phyloP scores from a whole-genome alignment of 2,113 vertebrate genomes.

The Sinocyclocheilus rhinocerous region DNA sequence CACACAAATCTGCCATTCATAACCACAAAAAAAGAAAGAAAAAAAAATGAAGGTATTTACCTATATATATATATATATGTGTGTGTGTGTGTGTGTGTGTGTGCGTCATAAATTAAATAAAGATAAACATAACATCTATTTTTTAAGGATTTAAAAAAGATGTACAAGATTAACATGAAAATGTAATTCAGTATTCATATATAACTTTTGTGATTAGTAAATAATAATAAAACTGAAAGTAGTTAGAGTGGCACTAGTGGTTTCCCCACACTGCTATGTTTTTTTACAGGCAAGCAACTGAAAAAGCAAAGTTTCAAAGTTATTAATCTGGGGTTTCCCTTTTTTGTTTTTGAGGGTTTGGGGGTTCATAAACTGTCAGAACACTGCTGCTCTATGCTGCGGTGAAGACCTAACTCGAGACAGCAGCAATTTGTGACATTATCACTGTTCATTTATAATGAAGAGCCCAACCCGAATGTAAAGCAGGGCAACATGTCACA shows the following conservation, averaged over 20 bases:
- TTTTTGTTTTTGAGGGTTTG: not conserved
- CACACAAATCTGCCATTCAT: too few relatives aligned
- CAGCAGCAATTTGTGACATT: constrained; percentile 59
- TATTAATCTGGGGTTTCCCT: not conserved
- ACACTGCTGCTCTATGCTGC: not conserved
- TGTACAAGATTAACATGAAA: too few relatives aligned
- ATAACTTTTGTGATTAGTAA: too few relatives aligned
- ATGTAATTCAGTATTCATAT: too few relatives aligned
- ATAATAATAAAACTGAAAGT: too few relatives aligned
- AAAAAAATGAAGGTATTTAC: too few relatives aligned
- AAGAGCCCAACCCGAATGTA: constrained; percentile 59
- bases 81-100: too few relatives aligned
- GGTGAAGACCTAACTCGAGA: constrained; percentile 27
- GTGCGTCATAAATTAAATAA: too few relatives aligned
- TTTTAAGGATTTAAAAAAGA: too few relatives aligned
- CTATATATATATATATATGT: too few relatives aligned
- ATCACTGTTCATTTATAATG: constrained; percentile 60
- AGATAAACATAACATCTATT: too few relatives aligned
- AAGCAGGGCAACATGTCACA: constrained; percentile 71
- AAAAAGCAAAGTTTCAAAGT: not conserved
- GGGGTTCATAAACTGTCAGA: not conserved
- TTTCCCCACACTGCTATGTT: not conserved
- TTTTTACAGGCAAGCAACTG: not conserved
- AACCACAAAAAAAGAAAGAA: too few relatives aligned
- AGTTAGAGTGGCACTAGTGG: not conserved